These are phyloP conservation scores for Drosophila niveifrons DNA, from an alignment of 2,888 invertebrate genomes.

Conservation along the genomic window DNA sequence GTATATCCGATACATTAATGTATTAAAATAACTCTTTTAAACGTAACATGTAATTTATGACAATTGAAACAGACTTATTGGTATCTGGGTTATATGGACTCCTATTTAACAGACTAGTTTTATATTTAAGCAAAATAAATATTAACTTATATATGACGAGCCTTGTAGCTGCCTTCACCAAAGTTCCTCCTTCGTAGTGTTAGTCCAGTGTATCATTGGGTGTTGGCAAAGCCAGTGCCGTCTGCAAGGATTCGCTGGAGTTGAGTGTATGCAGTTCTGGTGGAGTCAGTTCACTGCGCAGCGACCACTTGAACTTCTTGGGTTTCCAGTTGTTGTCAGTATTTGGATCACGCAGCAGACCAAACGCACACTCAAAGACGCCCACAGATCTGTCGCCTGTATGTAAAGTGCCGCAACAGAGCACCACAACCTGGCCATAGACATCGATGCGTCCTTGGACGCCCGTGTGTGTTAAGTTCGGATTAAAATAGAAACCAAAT, in stretches of 20 bases:
- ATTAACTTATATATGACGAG: conserved; percentile 29
- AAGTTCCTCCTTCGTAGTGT: background rate
- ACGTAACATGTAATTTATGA: background rate
- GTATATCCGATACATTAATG: background rate
- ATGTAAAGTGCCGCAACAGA: conserved; percentile 89
- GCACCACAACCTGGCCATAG: conserved; percentile 88
- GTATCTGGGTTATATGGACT: background rate
- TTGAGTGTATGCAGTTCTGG: conserved; percentile 65
- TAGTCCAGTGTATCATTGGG: conserved; percentile 67
- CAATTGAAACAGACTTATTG: conserved; percentile 27
- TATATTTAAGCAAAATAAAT: conserved; percentile 35
- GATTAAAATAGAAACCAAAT: conserved; percentile 87
- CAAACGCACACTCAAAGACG: conserved; percentile 89
- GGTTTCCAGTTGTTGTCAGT: conserved; percentile 89
- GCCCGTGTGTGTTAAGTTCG: conserved; percentile 87
- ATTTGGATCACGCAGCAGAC: conserved; percentile 88
- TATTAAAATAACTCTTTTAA: background rate
- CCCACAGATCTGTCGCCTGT: conserved; percentile 86
- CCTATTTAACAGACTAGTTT: conserved; percentile 23
- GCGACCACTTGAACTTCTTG: conserved; percentile 86
- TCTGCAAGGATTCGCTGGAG: conserved; percentile 73
- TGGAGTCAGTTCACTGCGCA: conserved; percentile 82
- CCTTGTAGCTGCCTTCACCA: conserved; percentile 9
- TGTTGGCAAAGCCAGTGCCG: conserved; percentile 73
- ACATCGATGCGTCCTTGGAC: conserved; percentile 87